Evolutionary conservation across 2,888 invertebrate species (phyloP), one percentile per base, ranked within the genome.

Genomic region (Chydorus sphaericus): DNA sequence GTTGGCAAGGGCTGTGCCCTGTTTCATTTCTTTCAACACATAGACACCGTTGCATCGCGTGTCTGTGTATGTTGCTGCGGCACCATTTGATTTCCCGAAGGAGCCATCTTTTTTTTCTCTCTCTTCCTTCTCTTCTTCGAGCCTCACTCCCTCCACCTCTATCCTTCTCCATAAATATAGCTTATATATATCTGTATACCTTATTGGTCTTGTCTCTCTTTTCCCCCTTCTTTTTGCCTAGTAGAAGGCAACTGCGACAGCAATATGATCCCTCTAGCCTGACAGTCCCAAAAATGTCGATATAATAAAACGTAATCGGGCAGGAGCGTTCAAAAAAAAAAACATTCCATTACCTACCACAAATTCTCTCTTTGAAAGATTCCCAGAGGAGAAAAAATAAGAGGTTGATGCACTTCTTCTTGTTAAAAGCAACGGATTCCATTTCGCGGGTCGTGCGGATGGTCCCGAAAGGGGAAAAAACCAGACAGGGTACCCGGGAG

Each of bases 1-100:
- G 38, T 31, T 54, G 49, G 48, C 59, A 55, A 58, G 57, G 58
- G 54, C 58, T 60, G 58, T 59, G 60, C 60, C 61, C 59, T 54
- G 53, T 54, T 61, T 60, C 61, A 64, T 62, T 61, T 62, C 53
- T 55, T 28, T 63, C 60, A 60, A 49, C 65, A 61, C 64, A 64
- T n/a, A n/a, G n/a, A n/a, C 62, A 60, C 61, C 59, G 36, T 48
- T 48, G 51, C 37, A 29, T 33, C 53, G 48, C 49, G 49, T 44
- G 38, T 31, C 29, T 31, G 53, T 16, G 53, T 55, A 48, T 44
- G 31, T 36, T 39, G 7, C 53, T 48, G 30, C 30, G 37, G 48
- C 48, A 57, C 37, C 59, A 51, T 56, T 57, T 60, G 58, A 62
- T 62, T 61, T 59, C 59, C 57, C 51, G 60, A 58, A 55, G 56